Evolutionary conservation across 2,888 invertebrate species (phyloP), one percentile per base, ranked within the genome.

Genomic region (Cosmopolites sordidus): DNA sequence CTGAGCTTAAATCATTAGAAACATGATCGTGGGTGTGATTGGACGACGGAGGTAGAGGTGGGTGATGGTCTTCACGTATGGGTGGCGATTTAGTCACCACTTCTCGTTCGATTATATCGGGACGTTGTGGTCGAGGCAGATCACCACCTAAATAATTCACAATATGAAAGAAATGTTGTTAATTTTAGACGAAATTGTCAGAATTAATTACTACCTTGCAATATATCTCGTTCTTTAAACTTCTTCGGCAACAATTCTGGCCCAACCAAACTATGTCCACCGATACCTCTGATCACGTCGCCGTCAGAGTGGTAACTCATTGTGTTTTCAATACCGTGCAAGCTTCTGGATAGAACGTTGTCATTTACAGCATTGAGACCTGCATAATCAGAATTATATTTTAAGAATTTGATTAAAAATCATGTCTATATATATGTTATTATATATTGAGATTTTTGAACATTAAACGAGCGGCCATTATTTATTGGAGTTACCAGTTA

Each of bases 81-180:
- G 87, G 85, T 5, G 91, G 89, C 63, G 88, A 89, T 70, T 92
- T 91, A 17, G 86, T 87, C 0, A 92, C 86, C 2, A 88, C 85
- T 76, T 94, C 92, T 37, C 93, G 76, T 74, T 94, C 92, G 61
- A 96, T 95, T 18, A 96, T 93, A 70, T 96, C 96, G 0, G 95
- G 96, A 38, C 94, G 77, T 71, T 93, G 92, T 0, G 90, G 88
- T 58, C 90, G 79, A 22, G 85, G 86, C 58, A 83, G 82, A 60
- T 88, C 87, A 1, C 82, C 82, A 1, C 54, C 45, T 53, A 38
- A 14, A 22, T n/a, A 38, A 33, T 16, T n/a, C n/a, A n/a, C n/a
- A n/a, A n/a, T 8, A 8, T 22, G 22, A 22, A 3, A 22, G 8
- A 22, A 22, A 22, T 22, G 8, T 22, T 5, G 22, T 22, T 22